These are phyloP conservation scores for Chlamydotis undulata DNA, from an alignment of 2,113 vertebrate species.

Conservation along the genomic window DNA sequence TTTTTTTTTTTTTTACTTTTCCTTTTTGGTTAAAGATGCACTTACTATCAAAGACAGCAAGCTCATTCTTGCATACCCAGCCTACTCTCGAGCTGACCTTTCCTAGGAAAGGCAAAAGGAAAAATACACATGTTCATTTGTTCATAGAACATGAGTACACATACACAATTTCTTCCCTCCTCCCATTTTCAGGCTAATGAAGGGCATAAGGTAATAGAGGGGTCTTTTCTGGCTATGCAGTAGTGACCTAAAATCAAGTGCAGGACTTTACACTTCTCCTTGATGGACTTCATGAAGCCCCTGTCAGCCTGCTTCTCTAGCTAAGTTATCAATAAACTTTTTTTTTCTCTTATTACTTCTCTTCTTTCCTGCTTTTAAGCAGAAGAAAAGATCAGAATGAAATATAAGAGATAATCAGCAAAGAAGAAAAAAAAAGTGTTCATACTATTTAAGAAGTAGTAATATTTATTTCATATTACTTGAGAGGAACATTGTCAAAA, in stretches of 20 bases:
- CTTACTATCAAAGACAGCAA: not conserved
- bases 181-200: not conserved
- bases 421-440: not conserved
- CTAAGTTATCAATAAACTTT: not conserved
- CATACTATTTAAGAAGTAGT: not conserved
- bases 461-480: not conserved
- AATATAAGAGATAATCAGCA: not conserved
- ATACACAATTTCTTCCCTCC: not conserved
- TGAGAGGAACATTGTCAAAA: not conserved
- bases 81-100: not conserved
- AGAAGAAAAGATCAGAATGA: not conserved
- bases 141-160: not conserved
- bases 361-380: not conserved
- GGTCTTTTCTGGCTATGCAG: not conserved
- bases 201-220: not conserved
- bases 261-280: not conserved
- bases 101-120: not conserved
- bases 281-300: not conserved
- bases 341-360: not conserved
- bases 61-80: not conserved
- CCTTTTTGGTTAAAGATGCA: not conserved
- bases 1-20: not conserved
- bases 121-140: not conserved
- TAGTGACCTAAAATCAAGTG: not conserved
- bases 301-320: not conserved